These are phyloP conservation scores for Aselliscus stoliczkanus DNA, from an alignment of 2,797 vertebrate species.

Conservation along the genomic window DNA sequence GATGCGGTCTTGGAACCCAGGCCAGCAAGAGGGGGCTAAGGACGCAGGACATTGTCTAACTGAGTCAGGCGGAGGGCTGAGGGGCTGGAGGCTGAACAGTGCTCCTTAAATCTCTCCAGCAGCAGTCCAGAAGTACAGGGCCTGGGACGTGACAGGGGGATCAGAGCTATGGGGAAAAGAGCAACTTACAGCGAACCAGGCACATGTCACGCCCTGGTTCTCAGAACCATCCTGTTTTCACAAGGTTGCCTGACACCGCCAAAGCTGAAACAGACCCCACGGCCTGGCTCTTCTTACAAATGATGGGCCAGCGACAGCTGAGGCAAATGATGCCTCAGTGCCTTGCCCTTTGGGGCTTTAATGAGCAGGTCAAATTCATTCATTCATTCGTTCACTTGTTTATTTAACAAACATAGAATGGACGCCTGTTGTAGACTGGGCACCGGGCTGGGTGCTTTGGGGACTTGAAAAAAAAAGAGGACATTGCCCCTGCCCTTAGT, in stretches of 20 bases:
- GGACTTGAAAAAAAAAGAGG: background rate
- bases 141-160: background rate
- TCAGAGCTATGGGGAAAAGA: background rate
- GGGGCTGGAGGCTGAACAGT: too few species aligned
- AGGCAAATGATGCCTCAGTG: background rate
- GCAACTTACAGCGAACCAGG: background rate
- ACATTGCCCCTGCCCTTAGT: background rate
- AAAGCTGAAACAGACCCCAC: background rate
- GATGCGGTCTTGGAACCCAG: background rate
- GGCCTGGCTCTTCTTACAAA: background rate
- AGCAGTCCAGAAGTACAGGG: background rate
- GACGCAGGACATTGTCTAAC: background rate
- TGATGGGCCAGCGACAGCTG: background rate
- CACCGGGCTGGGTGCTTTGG: background rate
- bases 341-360: rapidly evolving
- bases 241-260: too few species aligned
- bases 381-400: background rate
- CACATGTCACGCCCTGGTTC: background rate
- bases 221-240: background rate
- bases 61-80: background rate
- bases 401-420: background rate
- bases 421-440: background rate
- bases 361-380: background rate
- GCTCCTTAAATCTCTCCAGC: background rate
- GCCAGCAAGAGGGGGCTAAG: background rate